These are phyloP conservation scores for Bhutanitis thaidina DNA, from an alignment of 2,888 invertebrate genomes.

Conservation along the genomic window DNA sequence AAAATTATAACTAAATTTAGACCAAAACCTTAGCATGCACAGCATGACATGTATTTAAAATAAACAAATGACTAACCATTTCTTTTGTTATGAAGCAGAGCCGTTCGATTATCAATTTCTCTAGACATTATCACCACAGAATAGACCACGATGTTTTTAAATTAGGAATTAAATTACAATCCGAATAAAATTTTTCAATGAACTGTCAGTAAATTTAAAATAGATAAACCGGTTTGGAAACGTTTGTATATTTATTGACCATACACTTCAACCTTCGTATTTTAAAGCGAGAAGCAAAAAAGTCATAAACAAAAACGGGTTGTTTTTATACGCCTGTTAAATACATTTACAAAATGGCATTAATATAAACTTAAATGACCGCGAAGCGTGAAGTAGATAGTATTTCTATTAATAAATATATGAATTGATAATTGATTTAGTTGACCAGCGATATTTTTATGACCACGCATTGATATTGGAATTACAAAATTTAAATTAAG, in stretches of 20 bases:
- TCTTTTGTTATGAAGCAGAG: constrained; percentile 13
- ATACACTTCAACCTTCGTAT: too few species aligned
- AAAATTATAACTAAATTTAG: too few species aligned
- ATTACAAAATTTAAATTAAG: too few species aligned
- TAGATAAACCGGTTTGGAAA: constrained; percentile 1
- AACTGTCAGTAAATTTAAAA: not conserved
- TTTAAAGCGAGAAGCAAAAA: constrained; percentile 8
- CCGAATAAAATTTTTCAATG: too few species aligned
- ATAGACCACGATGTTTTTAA: not conserved
- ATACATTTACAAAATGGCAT: constrained; percentile 14
- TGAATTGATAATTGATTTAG: too few species aligned
- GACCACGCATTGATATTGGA: too few species aligned
- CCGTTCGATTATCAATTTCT: constrained; percentile 18
- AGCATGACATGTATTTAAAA: not conserved
- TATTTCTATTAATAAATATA: too few species aligned
- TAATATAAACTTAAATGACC: constrained; percentile 10
- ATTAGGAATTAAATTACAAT: not conserved
- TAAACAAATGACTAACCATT: constrained; percentile 15
- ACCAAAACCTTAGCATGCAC: too few species aligned
- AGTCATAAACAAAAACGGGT: constrained; percentile 9
- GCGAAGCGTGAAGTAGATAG: too few species aligned
- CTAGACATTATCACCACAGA: constrained; percentile 2
- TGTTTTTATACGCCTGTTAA: not conserved
- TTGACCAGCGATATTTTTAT: too few species aligned
- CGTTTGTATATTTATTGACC: not conserved